These are phyloP conservation scores for Rhea pennata DNA, from an alignment of 2,113 vertebrate genomes.

Conservation along the genomic window DNA sequence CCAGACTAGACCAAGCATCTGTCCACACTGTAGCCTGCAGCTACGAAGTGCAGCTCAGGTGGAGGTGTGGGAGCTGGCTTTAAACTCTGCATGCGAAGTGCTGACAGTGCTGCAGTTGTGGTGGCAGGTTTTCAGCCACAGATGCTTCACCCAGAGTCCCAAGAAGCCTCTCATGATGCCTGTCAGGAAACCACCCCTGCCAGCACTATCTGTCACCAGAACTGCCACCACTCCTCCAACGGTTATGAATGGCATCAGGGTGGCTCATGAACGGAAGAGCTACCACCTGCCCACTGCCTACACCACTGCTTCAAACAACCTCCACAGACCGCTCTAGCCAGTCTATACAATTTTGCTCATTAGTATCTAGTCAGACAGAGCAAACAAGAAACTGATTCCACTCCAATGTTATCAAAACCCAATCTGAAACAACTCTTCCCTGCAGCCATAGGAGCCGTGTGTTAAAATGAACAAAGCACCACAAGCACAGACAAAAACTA, in stretches of 20 bases:
- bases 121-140: not conserved
- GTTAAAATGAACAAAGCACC: not conserved
- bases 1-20: accelerated
- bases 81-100: accelerated
- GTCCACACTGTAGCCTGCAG: no score
- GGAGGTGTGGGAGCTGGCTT: accelerated
- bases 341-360: not conserved
- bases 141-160: not conserved
- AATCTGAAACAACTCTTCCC: not conserved
- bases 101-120: accelerated
- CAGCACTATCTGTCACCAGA: not conserved
- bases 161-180: not conserved
- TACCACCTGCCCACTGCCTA: not conserved
- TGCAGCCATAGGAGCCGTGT: not conserved
- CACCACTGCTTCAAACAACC: not conserved
- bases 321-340: no score
- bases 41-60: accelerated
- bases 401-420: not conserved
- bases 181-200: not conserved
- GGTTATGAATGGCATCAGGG: accelerated
- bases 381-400: not conserved
- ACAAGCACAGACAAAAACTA: not conserved
- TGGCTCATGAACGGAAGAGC: accelerated
- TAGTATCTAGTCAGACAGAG: not conserved
- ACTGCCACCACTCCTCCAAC: not conserved